Evolutionary conservation across 2,113 vertebrate species (phyloP).

Genomic region (Desmodus rotundus): DNA sequence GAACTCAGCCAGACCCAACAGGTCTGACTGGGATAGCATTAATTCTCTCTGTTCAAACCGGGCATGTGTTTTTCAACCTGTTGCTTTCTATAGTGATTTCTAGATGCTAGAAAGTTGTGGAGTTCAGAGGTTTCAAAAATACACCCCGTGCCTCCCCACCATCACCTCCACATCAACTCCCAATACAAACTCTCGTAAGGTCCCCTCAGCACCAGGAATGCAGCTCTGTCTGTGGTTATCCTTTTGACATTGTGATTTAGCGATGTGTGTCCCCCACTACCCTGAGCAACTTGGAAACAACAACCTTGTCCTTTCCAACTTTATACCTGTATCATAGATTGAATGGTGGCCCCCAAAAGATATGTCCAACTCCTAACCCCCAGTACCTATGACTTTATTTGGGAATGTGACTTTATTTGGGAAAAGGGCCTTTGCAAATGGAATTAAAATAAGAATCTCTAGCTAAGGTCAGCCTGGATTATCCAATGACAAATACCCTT

Average conservation of each 20-base stretch:
- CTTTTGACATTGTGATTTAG: not conserved
- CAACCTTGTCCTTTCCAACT: not conserved
- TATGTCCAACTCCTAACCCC: not conserved
- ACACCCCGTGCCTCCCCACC: not conserved
- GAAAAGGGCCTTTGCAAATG: not conserved
- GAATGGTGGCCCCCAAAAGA: not conserved
- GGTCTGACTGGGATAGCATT: not conserved
- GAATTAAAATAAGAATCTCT: not conserved
- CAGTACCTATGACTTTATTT: not conserved
- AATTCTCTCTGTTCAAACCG: not conserved
- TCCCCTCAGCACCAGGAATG: not conserved
- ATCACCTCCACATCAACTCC: not conserved
- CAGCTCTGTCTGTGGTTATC: not conserved
- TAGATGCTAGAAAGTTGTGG: not conserved
- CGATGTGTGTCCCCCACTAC: not conserved
- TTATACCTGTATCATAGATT: too few relatives aligned
- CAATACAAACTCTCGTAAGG: not conserved
- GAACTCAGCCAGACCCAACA: not conserved
- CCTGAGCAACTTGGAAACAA: not conserved
- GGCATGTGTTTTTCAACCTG: not conserved
- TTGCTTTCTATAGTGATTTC: not conserved
- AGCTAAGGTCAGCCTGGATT: not conserved
- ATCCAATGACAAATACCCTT: not conserved
- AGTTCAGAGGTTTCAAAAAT: not conserved
- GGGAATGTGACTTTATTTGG: not conserved